Evolutionary conservation across 2,888 invertebrate species (phyloP).

Genomic region (Drosophila subsilvestris): DNA sequence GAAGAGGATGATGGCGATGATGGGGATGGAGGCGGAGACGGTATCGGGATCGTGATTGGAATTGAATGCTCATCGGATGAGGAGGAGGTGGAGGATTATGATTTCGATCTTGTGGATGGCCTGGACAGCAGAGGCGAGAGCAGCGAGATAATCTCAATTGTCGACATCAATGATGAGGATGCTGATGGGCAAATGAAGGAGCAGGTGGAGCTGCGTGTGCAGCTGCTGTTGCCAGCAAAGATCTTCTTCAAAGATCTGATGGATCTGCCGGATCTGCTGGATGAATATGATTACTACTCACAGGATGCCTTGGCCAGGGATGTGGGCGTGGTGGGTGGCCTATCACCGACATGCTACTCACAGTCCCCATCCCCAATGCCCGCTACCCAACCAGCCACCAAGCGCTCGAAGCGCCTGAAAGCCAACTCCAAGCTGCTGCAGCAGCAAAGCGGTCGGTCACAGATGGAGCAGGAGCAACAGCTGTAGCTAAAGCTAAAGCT

Average conservation of each 20-base stretch:
- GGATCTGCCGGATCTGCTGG: slow-evolving; percentile 35
- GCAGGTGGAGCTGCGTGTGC: slow-evolving; percentile 10
- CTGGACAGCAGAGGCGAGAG: slow-evolving; percentile 7
- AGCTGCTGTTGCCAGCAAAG: slow-evolving; percentile 27
- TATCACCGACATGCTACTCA: slow-evolving; percentile 45
- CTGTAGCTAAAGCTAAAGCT: slow-evolving; percentile 27
- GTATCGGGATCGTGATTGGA: background rate
- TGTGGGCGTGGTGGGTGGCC: slow-evolving; percentile 64
- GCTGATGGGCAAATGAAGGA: slow-evolving; percentile 33
- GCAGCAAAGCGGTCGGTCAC: slow-evolving; percentile 37
- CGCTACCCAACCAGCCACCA: slow-evolving; percentile 30
- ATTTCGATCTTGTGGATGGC: background rate
- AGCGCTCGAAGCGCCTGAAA: slow-evolving; percentile 61
- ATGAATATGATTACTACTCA: slow-evolving; percentile 54
- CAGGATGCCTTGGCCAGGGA: slow-evolving; percentile 70
- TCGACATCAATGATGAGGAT: slow-evolving; percentile 67
- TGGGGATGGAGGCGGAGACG: slow-evolving; percentile 16
- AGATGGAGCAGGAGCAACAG: slow-evolving; percentile 32
- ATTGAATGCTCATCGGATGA: background rate
- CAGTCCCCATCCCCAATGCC: slow-evolving; percentile 6
- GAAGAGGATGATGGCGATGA: slow-evolving; percentile 47
- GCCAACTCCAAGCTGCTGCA: slow-evolving; percentile 51
- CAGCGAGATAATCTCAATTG: slow-evolving; percentile 59
- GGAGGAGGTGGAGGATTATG: slow-evolving; percentile 9
- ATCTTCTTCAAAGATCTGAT: slow-evolving; percentile 36